phyloP scores from a whole-genome alignment of 2,888 invertebrate species.

The Timema cristinae region DNA sequence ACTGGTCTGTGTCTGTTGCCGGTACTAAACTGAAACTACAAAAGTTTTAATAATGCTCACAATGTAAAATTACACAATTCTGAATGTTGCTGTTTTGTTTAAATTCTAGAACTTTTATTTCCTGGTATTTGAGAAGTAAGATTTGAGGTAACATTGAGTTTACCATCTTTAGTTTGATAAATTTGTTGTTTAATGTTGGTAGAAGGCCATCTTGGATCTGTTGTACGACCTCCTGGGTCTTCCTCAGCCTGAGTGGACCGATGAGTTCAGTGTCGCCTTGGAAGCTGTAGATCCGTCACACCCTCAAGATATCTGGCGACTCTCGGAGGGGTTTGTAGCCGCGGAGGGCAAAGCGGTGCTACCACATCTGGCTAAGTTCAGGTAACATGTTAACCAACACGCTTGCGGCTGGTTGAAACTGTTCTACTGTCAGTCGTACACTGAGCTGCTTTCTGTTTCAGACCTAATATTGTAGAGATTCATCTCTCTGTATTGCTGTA shows the following conservation, averaged over 20 bases:
- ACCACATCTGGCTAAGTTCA: conserved; percentile 74
- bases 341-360: conserved; percentile 83
- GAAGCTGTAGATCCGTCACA: conserved; percentile 81
- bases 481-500: conserved; percentile 85
- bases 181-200: conserved; percentile 37
- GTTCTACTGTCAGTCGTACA: background rate
- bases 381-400: conserved; percentile 38
- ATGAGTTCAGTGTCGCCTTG: conserved; percentile 83
- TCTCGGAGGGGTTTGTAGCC: conserved; percentile 92
- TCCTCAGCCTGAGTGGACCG: conserved; percentile 88
- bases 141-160: background rate
- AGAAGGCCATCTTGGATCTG: conserved; percentile 90
- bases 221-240: conserved; percentile 85
- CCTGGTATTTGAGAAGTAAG: no score
- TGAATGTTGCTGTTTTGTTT: no score
- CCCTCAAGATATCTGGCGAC: conserved; percentile 74
- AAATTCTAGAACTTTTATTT: no score
- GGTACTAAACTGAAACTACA: background rate
- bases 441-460: conserved; percentile 42
- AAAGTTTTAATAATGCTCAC: background rate
- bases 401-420: background rate
- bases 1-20: no score
- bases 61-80: no score
- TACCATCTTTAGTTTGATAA: background rate
- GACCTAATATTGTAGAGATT: conserved; percentile 87